Base-by-base conservation (phyloP, 2,888 invertebrate genomes). In the Zhuqinia jingwanae region DNA sequence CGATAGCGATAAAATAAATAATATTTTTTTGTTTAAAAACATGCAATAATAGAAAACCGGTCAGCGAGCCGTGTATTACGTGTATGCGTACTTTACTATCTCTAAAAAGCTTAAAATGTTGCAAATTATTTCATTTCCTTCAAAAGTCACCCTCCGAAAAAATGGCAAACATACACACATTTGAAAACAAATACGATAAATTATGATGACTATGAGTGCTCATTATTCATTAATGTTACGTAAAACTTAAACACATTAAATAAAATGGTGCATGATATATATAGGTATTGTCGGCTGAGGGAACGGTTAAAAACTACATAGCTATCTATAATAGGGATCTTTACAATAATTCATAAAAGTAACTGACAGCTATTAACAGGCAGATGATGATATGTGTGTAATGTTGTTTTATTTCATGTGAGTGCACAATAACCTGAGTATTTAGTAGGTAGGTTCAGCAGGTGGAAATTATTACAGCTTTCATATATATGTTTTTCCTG, bases 291-390 rank as follows among this genome's bases (percentile, higher is more conserved):
- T 68, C 68, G 45, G 68, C 22, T 22, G 68, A 20, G 20, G 13
- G 47, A 45, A 17, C 11, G 11, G 15, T 15, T 5, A 25, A 30
- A 22, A 58, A 15, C 36, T 36, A 36, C 36, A 36, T 8, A n/a
- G n/a, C 11, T 76, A 76, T 76, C 76, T 56, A 6, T 20, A 42
- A 17, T 58, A 58, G 30, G 42, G 58, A 76, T 76, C 76, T 56
- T 58, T 50, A 58, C 58, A 30, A 76, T 76, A 76, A 58, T 56
- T 76, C 76, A 58, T 58, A 76, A 58, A 68, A 75, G 30, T n/a
- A n/a, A 20, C 76, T 56, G 76, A 76, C 76, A 76, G 53, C 76
- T 36, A 76, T 76, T 76, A 56, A 76, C 56, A 36, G 75, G 53
- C 50, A 53, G 76, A 58, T 58, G 76, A 76, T 17, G 36, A 6